These are phyloP conservation scores for Adineta ricciae DNA, from an alignment of 2,888 invertebrate species.

Conservation along the genomic window DNA sequence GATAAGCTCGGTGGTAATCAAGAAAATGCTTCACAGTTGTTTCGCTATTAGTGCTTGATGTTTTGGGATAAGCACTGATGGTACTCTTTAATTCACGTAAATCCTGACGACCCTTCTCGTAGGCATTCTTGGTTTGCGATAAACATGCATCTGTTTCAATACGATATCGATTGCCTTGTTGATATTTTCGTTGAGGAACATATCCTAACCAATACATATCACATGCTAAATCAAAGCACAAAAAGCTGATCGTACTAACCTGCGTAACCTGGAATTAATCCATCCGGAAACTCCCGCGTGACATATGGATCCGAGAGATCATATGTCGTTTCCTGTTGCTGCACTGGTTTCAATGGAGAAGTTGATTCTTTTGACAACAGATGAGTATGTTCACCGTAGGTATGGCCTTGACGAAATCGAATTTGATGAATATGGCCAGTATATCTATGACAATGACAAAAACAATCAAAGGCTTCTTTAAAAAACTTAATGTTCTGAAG, in stretches of 20 bases:
- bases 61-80: background rate
- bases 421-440: constrained; percentile 48
- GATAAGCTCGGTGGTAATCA: constrained; percentile 8
- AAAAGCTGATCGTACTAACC: constrained; percentile 39
- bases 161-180: constrained; percentile 48
- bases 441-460: constrained; percentile 40
- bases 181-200: constrained; percentile 47
- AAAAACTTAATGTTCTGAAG: background rate
- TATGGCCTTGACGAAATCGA: constrained; percentile 47
- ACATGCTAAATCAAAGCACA: background rate
- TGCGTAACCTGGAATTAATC: constrained; percentile 49
- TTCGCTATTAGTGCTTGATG: background rate
- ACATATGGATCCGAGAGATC: constrained; percentile 39
- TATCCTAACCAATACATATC: constrained; percentile 40
- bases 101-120: background rate
- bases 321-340: background rate
- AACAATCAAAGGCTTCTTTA: background rate
- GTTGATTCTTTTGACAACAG: constrained; percentile 40
- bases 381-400: constrained; percentile 47
- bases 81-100: background rate
- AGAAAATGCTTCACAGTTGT: background rate
- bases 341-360: background rate
- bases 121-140: background rate
- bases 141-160: constrained; percentile 45
- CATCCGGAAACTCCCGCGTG: constrained; percentile 47